Base-by-base conservation (phyloP, 2,113 vertebrate species). In the Proterorhinus semilunaris region DNA sequence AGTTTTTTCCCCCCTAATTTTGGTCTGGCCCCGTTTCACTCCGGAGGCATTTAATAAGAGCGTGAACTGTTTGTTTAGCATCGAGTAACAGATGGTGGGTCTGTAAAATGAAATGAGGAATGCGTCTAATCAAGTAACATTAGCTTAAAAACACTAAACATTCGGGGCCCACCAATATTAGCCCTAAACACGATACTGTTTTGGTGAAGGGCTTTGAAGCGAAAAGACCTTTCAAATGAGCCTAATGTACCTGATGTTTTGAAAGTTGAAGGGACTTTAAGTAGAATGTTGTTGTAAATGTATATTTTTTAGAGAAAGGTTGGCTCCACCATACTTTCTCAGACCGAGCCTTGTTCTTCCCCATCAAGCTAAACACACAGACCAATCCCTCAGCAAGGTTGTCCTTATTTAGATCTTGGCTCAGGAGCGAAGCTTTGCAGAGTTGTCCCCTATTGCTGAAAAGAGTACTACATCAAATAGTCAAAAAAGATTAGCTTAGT, bases 61-160 rank as follows among this genome's bases (percentile, higher is more conserved):
- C 55, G 75, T 11, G 6, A 44, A n/a, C 43, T 74, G 59, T 80
- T 76, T 73, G 48, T 68, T 75, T 83, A 79, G 79, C 76, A 55
- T 79, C 48, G 46, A 58, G 73, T 6, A 78, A 74, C 87, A 90
- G 82, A 79, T 89, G 87, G 88, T 72, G 42, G 42, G 3, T n/a
- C 42, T 44, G 54, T 68, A 58, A 69, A 68, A 61, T 43, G 45
- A 70, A 64, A 66, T 54, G 16, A 61, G 71, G 62, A 68, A 86
- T 79, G 67, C 74, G 84, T 86, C 83, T 75, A 83, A 82, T 86
- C 77, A 70, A 52, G 86, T 76, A 90, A 90, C 71, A 55, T n/a
- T 66, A 87, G 47, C 66, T 63, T 52, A 66, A 21, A 75, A 78
- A 81, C 72, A 62, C 71, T 65, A 75, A 72, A 74, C 75, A 71